These are phyloP conservation scores for Melipona bicolor DNA, from an alignment of 2,888 invertebrate species.

Conservation along the genomic window DNA sequence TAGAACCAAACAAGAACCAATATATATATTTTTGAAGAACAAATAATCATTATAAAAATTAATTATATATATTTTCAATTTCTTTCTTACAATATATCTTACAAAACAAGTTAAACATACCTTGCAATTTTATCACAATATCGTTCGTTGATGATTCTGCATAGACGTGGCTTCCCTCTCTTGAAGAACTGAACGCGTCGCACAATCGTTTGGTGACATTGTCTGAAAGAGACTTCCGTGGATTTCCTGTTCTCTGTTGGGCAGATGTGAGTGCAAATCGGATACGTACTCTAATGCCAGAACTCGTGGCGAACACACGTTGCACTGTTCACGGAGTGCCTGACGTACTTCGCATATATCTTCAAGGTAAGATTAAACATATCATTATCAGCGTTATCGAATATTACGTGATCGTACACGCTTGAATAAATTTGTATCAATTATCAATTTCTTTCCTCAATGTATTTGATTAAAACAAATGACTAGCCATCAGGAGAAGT, in stretches of 20 bases:
- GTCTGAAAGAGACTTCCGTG: conserved; percentile 92
- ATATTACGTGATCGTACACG: neutral
- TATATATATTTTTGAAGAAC: neutral
- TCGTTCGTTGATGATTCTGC: conserved; percentile 54
- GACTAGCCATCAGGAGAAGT: neutral
- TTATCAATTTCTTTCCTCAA: neutral
- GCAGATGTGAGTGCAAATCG: conserved; percentile 92
- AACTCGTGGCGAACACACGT: conserved; percentile 91
- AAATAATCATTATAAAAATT: neutral
- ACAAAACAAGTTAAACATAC: neutral
- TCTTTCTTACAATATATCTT: neutral
- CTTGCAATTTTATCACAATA: neutral
- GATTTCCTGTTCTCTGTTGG: conserved; percentile 91
- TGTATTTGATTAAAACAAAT: neutral
- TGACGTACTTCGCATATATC: conserved; percentile 90
- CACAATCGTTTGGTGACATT: conserved; percentile 90
- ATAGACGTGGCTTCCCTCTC: conserved; percentile 91
- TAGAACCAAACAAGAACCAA: neutral
- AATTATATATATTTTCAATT: neutral
- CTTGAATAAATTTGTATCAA: neutral
- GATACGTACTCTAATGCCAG: conserved; percentile 89
- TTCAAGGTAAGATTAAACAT: conserved; percentile 88
- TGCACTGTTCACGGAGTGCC: conserved; percentile 93
- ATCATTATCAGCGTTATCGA: neutral
- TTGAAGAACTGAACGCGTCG: conserved; percentile 91